phyloP scores from a whole-genome alignment of 1,140 invertebrate genomes.

The Dinoponera quadriceps region DNA sequence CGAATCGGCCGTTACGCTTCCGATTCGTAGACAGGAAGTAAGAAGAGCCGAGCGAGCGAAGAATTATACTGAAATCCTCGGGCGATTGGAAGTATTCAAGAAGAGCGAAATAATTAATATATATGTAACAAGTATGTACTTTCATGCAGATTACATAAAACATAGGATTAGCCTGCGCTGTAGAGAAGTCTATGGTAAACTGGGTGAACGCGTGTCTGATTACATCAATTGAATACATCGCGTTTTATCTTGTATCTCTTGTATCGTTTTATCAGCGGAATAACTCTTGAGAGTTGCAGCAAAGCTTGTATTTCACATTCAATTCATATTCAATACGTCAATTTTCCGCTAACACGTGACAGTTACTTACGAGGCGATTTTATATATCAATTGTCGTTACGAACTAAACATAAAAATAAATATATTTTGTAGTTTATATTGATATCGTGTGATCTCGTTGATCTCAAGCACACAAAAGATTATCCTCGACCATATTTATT shows the following conservation, averaged over 20 bases:
- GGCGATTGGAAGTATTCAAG: background rate
- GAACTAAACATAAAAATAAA: too few relatives aligned
- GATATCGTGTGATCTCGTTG: background rate
- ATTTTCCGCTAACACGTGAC: background rate
- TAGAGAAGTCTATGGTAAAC: conserved; percentile 8
- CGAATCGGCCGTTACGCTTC: conserved; percentile 87
- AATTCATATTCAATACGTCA: background rate
- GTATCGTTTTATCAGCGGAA: conserved; percentile 7
- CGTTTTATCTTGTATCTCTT: background rate
- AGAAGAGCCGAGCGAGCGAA: background rate
- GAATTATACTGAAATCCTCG: background rate
- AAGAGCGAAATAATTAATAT: background rate
- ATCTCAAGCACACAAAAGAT: background rate
- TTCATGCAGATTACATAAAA: conserved; percentile 4
- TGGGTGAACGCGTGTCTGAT: background rate
- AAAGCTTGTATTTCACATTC: conserved; percentile 15
- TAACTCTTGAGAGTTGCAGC: background rate
- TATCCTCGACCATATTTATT: background rate
- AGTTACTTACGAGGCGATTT: background rate
- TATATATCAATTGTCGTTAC: too few relatives aligned
- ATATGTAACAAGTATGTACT: background rate
- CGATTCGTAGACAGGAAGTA: conserved; percentile 87
- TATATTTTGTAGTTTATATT: background rate
- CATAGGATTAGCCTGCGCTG: background rate
- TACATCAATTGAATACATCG: background rate